A percentile compares a stretch with the other conserved stretches of the same genome.
These are phyloP conservation scores for Psylliodes chrysocephalus DNA, from an alignment of 2,888 invertebrate species.

Conservation along the genomic window DNA sequence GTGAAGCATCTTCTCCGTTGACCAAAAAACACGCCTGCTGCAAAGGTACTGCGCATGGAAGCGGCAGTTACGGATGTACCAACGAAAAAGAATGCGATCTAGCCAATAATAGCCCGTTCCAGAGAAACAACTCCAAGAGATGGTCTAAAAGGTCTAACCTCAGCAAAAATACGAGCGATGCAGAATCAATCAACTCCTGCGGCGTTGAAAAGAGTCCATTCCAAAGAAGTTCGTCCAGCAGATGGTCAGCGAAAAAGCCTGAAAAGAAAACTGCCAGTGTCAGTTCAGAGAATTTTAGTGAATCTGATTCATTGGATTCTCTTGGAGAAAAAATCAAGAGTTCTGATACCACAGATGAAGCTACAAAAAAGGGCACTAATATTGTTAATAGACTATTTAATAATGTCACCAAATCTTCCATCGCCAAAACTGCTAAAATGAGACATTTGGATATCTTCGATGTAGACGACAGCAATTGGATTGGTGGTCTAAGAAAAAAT, in stretches of 20 bases:
- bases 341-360: constrained; percentile 50
- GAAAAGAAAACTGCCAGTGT: constrained; percentile 67
- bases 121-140: constrained; percentile 65
- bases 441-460: constrained; percentile 67
- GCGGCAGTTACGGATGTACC: constrained; percentile 34
- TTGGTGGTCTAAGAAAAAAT: constrained; percentile 50
- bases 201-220: constrained; percentile 39
- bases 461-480: constrained; percentile 56
- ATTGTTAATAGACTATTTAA: constrained; percentile 67
- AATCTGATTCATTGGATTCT: constrained; percentile 73
- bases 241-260: constrained; percentile 48
- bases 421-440: constrained; percentile 72
- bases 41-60: constrained; percentile 79
- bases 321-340: constrained; percentile 48
- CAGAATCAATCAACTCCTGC: constrained; percentile 32
- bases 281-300: constrained; percentile 74
- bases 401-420: constrained; percentile 70
- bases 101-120: constrained; percentile 64
- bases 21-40: constrained; percentile 76
- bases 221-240: constrained; percentile 45
- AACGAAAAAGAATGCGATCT: constrained; percentile 34
- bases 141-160: constrained; percentile 63
- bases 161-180: constrained; percentile 46
- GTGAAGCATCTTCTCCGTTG: constrained; percentile 58
- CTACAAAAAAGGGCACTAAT: constrained; percentile 47